A percentile compares a stretch with the other conserved stretches of the same genome.
phyloP scores from a whole-genome alignment of 1,140 invertebrate genomes.

The Gryon sp. region DNA sequence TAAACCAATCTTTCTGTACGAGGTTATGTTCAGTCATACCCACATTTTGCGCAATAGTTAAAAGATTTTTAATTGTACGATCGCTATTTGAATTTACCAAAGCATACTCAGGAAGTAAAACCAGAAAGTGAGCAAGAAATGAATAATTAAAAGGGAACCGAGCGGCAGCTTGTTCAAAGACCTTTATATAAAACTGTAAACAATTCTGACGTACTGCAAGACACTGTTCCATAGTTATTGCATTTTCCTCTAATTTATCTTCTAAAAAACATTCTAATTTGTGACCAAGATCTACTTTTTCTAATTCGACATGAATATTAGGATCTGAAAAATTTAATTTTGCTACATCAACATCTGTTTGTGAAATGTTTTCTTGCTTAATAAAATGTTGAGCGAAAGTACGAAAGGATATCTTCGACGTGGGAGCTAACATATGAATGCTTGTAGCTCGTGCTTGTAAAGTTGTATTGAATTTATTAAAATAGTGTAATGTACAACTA shows the following conservation, averaged over 20 bases:
- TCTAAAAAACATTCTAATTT: conserved; percentile 3
- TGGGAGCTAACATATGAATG: conserved; percentile 7
- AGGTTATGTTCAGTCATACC: neutral
- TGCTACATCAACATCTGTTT: no score
- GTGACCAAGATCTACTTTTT: conserved; percentile 1
- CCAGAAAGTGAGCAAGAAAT: neutral
- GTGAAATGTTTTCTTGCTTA: neutral
- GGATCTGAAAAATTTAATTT: neutral
- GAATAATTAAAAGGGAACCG: conserved; percentile 26
- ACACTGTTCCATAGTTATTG: neutral
- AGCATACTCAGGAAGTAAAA: conserved; percentile 1
- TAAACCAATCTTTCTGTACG: conserved; percentile 12
- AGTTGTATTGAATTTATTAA: conserved; percentile 19
- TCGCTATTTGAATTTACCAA: conserved; percentile 2
- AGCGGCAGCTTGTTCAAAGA: neutral
- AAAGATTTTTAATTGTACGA: neutral
- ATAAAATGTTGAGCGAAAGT: conserved; percentile 10
- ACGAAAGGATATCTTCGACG: neutral
- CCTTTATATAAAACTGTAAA: conserved; percentile 10
- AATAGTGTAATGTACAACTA: conserved; percentile 3
- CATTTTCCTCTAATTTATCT: neutral
- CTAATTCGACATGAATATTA: neutral
- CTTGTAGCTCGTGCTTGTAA: conserved; percentile 11
- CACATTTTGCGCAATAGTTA: neutral
- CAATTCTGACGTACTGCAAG: neutral